These are phyloP conservation scores for Menidia beryllina DNA, from an alignment of 2,113 vertebrate genomes.

Conservation along the genomic window DNA sequence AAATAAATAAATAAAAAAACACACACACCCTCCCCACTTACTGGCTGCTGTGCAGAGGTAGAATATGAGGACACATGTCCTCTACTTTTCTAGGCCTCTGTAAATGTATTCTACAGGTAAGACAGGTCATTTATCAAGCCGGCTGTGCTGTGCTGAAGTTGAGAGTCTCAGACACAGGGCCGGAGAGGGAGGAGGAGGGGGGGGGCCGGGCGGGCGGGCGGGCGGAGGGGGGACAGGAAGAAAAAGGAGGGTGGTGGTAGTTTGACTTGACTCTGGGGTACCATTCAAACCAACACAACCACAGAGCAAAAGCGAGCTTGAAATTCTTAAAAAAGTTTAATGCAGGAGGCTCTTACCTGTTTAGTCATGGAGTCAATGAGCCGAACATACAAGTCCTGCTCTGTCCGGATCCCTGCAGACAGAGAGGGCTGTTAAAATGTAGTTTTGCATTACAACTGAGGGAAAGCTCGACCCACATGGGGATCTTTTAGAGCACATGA, in stretches of 20 bases:
- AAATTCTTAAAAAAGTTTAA: too few species aligned
- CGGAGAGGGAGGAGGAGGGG: background rate
- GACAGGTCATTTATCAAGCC: conserved; percentile 80
- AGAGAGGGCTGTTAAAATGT: conserved; percentile 17
- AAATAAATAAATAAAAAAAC: conserved; percentile 4
- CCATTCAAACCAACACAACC: conserved; percentile 40
- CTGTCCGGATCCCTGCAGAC: conserved; percentile 89
- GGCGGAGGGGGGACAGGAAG: background rate
- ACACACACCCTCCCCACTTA: conserved; percentile 45
- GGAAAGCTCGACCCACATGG: conserved; percentile 9
- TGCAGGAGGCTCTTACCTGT: conserved; percentile 84
- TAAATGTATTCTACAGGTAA: conserved; percentile 81
- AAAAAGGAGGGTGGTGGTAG: background rate
- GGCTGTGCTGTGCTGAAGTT: conserved; percentile 74
- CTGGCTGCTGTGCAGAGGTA: conserved; percentile 62
- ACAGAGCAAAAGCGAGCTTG: too few species aligned
- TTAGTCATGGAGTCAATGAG: conserved; percentile 99
- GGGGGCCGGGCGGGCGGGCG: background rate
- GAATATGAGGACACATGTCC: conserved; percentile 75
- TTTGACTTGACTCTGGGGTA: background rate
- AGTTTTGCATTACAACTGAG: conserved; percentile 19
- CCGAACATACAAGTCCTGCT: conserved; percentile 96
- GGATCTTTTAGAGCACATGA: conserved; percentile 10
- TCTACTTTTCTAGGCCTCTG: conserved; percentile 77
- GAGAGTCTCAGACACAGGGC: conserved; percentile 76